phyloP scores from a whole-genome alignment of 2,113 vertebrate species.

The Xiphophorus maculatus region DNA sequence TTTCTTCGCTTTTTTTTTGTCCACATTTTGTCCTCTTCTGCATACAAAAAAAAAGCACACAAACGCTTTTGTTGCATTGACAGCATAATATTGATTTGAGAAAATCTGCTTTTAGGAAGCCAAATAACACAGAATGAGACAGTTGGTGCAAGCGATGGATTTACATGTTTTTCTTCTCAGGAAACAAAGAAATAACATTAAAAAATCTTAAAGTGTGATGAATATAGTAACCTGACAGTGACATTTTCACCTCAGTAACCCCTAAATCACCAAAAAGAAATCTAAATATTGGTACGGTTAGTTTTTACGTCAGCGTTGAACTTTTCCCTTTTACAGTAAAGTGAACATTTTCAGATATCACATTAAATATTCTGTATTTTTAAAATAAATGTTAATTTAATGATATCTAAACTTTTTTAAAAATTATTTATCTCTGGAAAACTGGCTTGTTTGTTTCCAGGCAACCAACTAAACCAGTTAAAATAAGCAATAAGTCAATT shows the following conservation, averaged over 20 bases:
- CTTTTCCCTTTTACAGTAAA: too few relatives aligned
- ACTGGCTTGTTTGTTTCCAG: background rate
- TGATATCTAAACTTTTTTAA: too few relatives aligned
- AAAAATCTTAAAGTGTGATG: background rate
- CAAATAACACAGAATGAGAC: background rate
- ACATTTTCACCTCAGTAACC: too few relatives aligned
- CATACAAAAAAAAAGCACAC: background rate
- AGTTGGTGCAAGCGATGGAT: background rate
- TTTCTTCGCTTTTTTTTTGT: slow-evolving; percentile 22
- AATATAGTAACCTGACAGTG: background rate
- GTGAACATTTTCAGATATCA: too few relatives aligned
- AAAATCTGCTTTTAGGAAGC: slow-evolving; percentile 6
- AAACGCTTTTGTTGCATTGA: slow-evolving; percentile 7
- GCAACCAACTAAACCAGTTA: background rate
- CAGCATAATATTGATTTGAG: slow-evolving; percentile 8
- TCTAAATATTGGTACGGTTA: too few relatives aligned
- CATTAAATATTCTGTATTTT: too few relatives aligned
- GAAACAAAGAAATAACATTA: background rate
- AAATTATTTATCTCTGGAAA: background rate
- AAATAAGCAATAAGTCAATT: too few relatives aligned
- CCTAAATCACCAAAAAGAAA: too few relatives aligned
- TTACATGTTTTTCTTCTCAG: background rate
- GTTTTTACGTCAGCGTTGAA: too few relatives aligned
- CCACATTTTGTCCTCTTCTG: slow-evolving; percentile 2
- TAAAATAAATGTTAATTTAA: too few relatives aligned